A percentile compares a stretch with the other conserved stretches of the same genome.
phyloP scores from a whole-genome alignment of 2,888 invertebrate genomes.

The Ferdinandea cuprea region DNA sequence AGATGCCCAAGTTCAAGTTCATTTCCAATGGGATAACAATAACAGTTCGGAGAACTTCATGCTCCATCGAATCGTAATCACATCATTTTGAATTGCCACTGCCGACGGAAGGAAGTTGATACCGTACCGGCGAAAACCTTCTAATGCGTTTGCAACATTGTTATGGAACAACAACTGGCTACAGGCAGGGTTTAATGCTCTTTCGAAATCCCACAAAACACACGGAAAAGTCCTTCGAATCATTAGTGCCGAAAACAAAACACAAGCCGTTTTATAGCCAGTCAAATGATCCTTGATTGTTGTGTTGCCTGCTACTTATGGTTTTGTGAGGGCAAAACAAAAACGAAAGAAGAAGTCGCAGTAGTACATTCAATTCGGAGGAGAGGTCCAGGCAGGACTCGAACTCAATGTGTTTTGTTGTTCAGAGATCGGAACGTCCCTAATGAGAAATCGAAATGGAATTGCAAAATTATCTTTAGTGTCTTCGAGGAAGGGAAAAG shows the following conservation, averaged over 20 bases:
- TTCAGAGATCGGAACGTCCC: constrained; percentile 64
- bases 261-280: constrained; percentile 67
- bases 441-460: constrained; percentile 73
- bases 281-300: constrained; percentile 74
- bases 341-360: constrained; percentile 17
- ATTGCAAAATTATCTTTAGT: constrained; percentile 71
- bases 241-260: constrained; percentile 68
- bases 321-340: constrained; percentile 27
- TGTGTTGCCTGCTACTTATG: constrained; percentile 59
- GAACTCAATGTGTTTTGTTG: constrained; percentile 41
- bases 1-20: constrained; percentile 39
- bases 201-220: constrained; percentile 60
- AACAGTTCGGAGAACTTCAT: constrained; percentile 48
- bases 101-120: constrained; percentile 32
- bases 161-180: constrained; percentile 11
- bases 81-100: constrained; percentile 66
- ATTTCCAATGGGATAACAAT: constrained; percentile 25
- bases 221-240: constrained; percentile 64
- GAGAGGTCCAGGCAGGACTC: background rate
- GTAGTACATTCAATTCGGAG: constrained; percentile 10
- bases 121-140: constrained; percentile 28
- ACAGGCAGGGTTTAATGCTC: constrained; percentile 51
- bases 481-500: constrained; percentile 28
- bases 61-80: constrained; percentile 73
- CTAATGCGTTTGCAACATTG: constrained; percentile 64